Percentiles rank a stretch among this genome's conserved stretches.
phyloP scores from a whole-genome alignment of 2,888 invertebrate species.

The Poecilus cupreus region DNA sequence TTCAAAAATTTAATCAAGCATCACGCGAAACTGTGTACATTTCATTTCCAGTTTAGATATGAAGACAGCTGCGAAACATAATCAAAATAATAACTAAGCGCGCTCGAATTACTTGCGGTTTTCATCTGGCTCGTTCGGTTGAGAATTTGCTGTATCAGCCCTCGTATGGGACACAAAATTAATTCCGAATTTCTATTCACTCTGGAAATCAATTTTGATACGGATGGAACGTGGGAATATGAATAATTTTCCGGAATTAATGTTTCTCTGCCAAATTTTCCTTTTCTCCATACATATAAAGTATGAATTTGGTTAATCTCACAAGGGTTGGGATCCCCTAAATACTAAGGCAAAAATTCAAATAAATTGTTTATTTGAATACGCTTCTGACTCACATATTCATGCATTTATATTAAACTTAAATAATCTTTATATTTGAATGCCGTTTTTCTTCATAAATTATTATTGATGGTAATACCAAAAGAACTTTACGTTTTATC shows the following conservation, averaged over 20 bases:
- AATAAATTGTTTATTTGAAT: not conserved
- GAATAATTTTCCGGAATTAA: constrained; percentile 31
- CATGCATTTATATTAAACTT: no score
- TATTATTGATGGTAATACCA: no score
- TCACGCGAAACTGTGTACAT: constrained; percentile 26
- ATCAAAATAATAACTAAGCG: constrained; percentile 43
- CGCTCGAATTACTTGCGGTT: constrained; percentile 36
- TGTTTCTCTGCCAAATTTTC: not conserved
- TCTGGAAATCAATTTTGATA: constrained; percentile 33
- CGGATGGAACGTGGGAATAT: not conserved
- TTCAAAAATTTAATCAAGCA: constrained; percentile 37
- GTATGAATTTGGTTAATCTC: constrained; percentile 4
- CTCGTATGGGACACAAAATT: constrained; percentile 28
- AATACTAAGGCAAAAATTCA: not conserved
- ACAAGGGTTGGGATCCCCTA: not conserved
- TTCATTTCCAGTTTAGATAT: constrained; percentile 40
- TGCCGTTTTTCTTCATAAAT: no score
- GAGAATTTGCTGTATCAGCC: constrained; percentile 38
- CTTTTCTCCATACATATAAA: constrained; percentile 17
- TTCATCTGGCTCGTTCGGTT: constrained; percentile 5
- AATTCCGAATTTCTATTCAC: constrained; percentile 26
- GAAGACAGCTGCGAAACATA: constrained; percentile 44
- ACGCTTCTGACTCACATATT: no score
- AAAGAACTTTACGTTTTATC: no score
- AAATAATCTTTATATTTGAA: no score